phyloP scores from a whole-genome alignment of 2,113 vertebrate genomes.

The Mormyrus lacerda region DNA sequence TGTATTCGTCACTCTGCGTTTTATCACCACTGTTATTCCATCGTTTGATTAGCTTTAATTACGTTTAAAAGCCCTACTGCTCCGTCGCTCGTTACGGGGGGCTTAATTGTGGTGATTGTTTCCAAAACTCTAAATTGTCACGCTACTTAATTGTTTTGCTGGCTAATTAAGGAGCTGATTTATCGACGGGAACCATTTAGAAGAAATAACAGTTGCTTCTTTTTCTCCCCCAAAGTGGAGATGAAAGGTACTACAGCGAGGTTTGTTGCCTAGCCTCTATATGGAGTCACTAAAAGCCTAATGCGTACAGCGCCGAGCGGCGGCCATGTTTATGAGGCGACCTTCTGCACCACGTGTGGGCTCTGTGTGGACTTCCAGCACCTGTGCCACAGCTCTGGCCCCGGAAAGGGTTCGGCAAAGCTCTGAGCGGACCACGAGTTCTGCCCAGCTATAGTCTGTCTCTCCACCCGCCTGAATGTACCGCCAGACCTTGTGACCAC shows the following conservation, averaged over 20 bases:
- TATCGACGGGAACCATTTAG: constrained; percentile 38
- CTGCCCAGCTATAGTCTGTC: neutral
- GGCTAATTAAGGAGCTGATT: constrained; percentile 48
- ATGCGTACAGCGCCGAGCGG: neutral
- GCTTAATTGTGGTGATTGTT: constrained; percentile 13
- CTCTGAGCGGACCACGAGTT: neutral
- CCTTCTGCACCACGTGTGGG: neutral
- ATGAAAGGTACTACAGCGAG: neutral
- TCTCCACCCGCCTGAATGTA: neutral
- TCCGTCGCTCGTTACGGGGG: constrained; percentile 30
- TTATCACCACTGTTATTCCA: neutral
- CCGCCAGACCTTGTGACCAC: neutral
- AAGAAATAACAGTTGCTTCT: constrained; percentile 22
- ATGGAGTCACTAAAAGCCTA: neutral
- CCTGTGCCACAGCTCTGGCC: neutral
- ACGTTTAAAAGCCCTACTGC: constrained; percentile 26
- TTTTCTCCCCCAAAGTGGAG: neutral
- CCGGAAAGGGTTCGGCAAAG: neutral
- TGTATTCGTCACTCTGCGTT: neutral
- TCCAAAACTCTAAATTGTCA: constrained; percentile 37
- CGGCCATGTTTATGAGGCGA: neutral
- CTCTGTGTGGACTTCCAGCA: neutral
- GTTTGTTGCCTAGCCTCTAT: neutral
- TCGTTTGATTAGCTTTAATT: constrained; percentile 33
- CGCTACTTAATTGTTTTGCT: constrained; percentile 41